Evolutionary conservation across 1,140 invertebrate species (phyloP).

Genomic region (Tetramorium alpestre): DNA sequence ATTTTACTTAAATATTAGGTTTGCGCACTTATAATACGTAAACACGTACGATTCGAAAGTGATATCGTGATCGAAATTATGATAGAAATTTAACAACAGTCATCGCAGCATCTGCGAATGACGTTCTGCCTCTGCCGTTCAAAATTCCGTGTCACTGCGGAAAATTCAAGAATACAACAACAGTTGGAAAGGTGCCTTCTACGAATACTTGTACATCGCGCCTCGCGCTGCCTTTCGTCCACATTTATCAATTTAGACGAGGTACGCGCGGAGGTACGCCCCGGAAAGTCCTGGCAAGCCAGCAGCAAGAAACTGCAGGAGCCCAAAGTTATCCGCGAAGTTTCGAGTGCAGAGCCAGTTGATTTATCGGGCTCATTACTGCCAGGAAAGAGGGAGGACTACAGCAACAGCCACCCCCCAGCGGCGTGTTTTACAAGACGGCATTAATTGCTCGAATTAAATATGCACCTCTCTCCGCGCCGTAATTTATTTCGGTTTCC

Average conservation of each 20-base stretch:
- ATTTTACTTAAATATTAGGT: conserved; percentile 18
- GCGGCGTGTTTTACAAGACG: conserved; percentile 86
- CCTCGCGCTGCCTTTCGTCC: conserved; percentile 35
- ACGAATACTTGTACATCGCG: conserved; percentile 20
- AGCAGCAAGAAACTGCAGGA: conserved; percentile 73
- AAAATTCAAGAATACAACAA: neutral
- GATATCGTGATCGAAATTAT: neutral
- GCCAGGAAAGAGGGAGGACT: conserved; percentile 79
- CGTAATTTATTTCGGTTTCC: conserved; percentile 85
- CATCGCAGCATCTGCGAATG: neutral
- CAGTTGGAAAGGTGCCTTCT: neutral
- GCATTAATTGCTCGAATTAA: conserved; percentile 87
- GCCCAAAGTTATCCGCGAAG: conserved; percentile 82
- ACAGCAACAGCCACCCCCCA: conserved; percentile 82
- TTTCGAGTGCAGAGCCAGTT: conserved; percentile 84
- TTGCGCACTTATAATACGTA: neutral
- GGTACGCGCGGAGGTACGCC: conserved; percentile 31
- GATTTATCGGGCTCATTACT: conserved; percentile 87
- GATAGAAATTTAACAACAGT: neutral
- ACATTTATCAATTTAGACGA: conserved; percentile 64
- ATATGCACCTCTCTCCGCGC: conserved; percentile 85
- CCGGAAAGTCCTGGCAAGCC: conserved; percentile 39
- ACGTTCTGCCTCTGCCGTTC: neutral
- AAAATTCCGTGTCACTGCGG: neutral
- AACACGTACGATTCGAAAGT: neutral